Evolutionary conservation across 2,113 vertebrate species (phyloP).

Genomic region (Casuarius casuarius): DNA sequence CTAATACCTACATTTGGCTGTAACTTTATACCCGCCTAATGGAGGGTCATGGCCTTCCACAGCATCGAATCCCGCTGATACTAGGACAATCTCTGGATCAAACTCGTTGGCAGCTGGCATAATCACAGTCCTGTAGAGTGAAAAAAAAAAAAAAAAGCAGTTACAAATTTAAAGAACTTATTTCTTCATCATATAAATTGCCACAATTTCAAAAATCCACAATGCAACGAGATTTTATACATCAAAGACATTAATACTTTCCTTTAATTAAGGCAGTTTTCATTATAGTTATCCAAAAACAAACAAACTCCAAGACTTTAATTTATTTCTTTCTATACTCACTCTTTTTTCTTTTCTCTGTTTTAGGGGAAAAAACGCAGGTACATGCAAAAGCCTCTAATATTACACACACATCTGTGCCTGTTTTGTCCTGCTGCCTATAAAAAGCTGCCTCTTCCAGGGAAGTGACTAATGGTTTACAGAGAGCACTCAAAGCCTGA

Average conservation of each 20-base stretch:
- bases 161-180: conserved; percentile 33
- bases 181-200: not conserved
- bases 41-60: conserved; percentile 85
- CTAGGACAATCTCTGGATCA: conserved; percentile 83
- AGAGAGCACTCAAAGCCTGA: conserved; percentile 73
- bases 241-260: conserved; percentile 19
- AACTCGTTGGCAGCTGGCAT: conserved; percentile 84
- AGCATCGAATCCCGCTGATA: conserved; percentile 86
- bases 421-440: conserved; percentile 75
- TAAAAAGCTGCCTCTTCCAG: conserved; percentile 78
- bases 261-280: not conserved
- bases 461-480: conserved; percentile 82
- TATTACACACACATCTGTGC: conserved; percentile 76
- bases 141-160: conserved; percentile 32
- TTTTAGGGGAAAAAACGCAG: conserved; percentile 49
- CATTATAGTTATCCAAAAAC: not conserved
- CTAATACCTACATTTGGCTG: conserved; percentile 83
- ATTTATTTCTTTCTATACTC: conserved; percentile 1
- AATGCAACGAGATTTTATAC: not conserved
- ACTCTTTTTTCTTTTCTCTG: conserved; percentile 5
- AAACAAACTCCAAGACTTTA: not conserved
- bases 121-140: conserved; percentile 78
- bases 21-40: conserved; percentile 85
- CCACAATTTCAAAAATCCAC: conserved; percentile 13
- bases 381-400: conserved; percentile 69